Conservation (phyloP, 2,888 invertebrate species). For the Drosophila ochracea region DNA sequence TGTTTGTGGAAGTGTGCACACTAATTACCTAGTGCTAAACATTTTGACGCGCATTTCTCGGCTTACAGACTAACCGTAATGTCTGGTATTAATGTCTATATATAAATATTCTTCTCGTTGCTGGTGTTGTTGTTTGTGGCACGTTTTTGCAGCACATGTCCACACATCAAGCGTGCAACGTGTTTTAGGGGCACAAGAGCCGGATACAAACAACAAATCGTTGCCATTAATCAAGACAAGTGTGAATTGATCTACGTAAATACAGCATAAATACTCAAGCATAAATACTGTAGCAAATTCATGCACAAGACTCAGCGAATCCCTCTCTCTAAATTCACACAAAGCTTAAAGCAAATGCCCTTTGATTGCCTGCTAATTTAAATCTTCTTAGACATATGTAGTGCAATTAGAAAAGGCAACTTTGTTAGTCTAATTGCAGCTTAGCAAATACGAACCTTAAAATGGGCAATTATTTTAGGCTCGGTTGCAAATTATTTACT, state of each 20-base stretch:
- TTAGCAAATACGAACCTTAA: background rate
- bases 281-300: background rate
- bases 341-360: background rate
- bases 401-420: background rate
- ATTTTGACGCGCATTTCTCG: slow-evolving; percentile 58
- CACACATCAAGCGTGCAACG: slow-evolving; percentile 23
- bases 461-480: slow-evolving; percentile 1
- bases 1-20: slow-evolving; percentile 9
- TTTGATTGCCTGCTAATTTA: slow-evolving; percentile 2
- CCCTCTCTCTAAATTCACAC: background rate
- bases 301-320: background rate
- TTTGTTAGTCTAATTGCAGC: background rate
- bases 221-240: slow-evolving; percentile 50
- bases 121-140: slow-evolving; percentile 33
- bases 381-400: background rate
- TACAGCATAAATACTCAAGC: slow-evolving; percentile 26
- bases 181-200: slow-evolving; percentile 5
- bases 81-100: slow-evolving; percentile 38
- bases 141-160: slow-evolving; percentile 65
- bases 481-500: background rate
- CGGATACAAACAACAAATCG: slow-evolving; percentile 34
- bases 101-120: slow-evolving; percentile 18
- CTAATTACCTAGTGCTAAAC: slow-evolving; percentile 72
- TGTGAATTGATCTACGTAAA: slow-evolving; percentile 49
- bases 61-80: slow-evolving; percentile 20